A percentile compares a stretch with the other conserved stretches of the same genome.
phyloP scores from a whole-genome alignment of 1,140 invertebrate species.

The Drosophila ohnishii region DNA sequence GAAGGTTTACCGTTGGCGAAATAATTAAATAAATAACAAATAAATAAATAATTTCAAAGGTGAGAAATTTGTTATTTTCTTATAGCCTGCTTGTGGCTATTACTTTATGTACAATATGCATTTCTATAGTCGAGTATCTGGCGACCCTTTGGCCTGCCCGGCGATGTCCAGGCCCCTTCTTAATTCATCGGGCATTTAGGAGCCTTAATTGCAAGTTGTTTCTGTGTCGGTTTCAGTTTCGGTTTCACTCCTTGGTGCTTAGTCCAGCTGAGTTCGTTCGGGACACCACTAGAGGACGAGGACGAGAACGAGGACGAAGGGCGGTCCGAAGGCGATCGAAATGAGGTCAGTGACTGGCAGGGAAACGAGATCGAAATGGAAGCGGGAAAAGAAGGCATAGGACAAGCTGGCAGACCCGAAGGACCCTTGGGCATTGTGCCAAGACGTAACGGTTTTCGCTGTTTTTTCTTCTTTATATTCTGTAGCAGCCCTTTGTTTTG shows the following conservation, averaged over 20 bases:
- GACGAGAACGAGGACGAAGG: conserved; percentile 1
- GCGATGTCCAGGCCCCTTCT: neutral
- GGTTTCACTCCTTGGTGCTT: conserved; percentile 7
- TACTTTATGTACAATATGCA: neutral
- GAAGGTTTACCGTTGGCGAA: no score
- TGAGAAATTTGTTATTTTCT: neutral
- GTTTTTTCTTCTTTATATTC: conserved; percentile 10
- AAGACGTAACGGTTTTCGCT: conserved; percentile 52
- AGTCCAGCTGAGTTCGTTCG: conserved; percentile 3
- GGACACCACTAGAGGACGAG: neutral
- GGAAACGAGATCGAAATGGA: conserved; percentile 19
- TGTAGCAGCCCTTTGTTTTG: conserved; percentile 35
- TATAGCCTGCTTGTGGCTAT: no score
- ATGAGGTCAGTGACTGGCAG: conserved; percentile 73
- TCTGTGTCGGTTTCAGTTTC: conserved; percentile 30
- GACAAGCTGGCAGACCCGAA: conserved; percentile 26
- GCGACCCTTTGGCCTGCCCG: conserved; percentile 2
- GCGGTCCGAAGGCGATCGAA: conserved; percentile 56
- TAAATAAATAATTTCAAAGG: no score
- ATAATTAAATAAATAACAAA: no score
- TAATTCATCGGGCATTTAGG: conserved; percentile 3
- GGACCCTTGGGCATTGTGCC: conserved; percentile 49
- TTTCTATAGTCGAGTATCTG: neutral
- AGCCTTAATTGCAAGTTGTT: conserved; percentile 35
- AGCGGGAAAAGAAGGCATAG: conserved; percentile 5